Evolutionary conservation across 2,888 invertebrate species (phyloP).

Genomic region (Cosmia pyralina): DNA sequence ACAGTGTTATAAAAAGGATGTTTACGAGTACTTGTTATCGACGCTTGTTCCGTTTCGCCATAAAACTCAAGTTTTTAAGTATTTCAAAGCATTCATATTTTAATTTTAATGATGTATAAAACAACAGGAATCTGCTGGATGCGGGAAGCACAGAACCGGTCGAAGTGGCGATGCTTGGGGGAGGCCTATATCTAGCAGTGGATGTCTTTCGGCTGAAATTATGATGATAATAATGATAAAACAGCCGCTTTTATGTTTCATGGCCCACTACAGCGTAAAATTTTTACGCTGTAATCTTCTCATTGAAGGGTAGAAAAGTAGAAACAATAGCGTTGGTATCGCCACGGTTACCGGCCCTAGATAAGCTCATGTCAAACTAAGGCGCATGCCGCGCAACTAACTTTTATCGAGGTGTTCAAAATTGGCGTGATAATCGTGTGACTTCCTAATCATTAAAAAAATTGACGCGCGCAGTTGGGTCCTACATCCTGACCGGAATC

Average conservation of each 20-base stretch:
- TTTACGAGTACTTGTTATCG: constrained; percentile 22
- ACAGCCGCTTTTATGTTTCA: neutral
- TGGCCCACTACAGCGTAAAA: too few relatives aligned
- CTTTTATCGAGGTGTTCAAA: too few relatives aligned
- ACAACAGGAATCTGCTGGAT: too few relatives aligned
- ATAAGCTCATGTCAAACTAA: neutral
- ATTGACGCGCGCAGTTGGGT: neutral
- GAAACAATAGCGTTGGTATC: neutral
- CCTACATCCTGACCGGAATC: neutral
- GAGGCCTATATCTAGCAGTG: too few relatives aligned
- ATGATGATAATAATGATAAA: too few relatives aligned
- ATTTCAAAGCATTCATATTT: constrained; percentile 1
- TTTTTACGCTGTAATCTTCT: neutral
- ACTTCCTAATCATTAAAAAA: neutral
- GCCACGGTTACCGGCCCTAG: neutral
- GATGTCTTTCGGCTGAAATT: too few relatives aligned
- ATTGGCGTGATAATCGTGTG: neutral
- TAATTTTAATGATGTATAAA: constrained; percentile 21
- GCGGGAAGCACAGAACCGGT: too few relatives aligned
- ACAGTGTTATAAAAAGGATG: neutral
- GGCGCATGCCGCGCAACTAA: too few relatives aligned
- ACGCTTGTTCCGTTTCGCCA: constrained; percentile 5
- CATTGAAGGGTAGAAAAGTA: neutral
- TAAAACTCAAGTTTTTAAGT: constrained; percentile 17
- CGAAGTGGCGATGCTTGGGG: too few relatives aligned